Percentiles rank a stretch among this genome's conserved stretches.
Conservation (phyloP, 2,797 vertebrate genomes). For the Danionella dracula region DNA sequence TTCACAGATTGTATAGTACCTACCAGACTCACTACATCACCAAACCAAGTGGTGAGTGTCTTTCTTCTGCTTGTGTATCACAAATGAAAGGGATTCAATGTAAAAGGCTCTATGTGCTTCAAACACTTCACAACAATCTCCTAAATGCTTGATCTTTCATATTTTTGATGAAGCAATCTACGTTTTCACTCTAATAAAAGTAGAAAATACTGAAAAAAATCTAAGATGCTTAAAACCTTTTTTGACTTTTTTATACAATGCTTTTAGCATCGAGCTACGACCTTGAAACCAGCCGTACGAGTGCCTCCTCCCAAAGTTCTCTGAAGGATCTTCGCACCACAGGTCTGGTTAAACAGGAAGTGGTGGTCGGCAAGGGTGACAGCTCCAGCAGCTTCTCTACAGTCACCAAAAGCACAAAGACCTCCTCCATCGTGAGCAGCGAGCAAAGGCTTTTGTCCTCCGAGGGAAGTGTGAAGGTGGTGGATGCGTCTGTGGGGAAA, state of each 20-base stretch:
- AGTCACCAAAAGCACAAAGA: constrained; percentile 22
- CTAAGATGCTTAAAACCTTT: background rate
- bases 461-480: background rate
- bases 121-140: too few species aligned
- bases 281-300: constrained; percentile 17
- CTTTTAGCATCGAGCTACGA: background rate
- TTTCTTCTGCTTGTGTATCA: background rate
- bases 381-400: background rate
- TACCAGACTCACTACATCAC: constrained; percentile 60
- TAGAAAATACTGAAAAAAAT: background rate
- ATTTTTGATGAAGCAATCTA: too few species aligned
- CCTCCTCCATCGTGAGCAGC: background rate
- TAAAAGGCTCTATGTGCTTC: too few species aligned
- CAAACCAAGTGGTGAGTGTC: constrained; percentile 61
- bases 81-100: too few species aligned
- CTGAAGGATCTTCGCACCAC: background rate
- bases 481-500: background rate
- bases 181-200: background rate
- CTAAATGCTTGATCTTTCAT: too few species aligned
- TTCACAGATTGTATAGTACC: constrained; percentile 56
- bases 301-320: background rate
- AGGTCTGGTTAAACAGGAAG: constrained; percentile 3
- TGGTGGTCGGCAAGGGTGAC: background rate
- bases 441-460: background rate
- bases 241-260: background rate